phyloP scores from a whole-genome alignment of 2,888 invertebrate species.

The Nemotelus nigrinus region DNA sequence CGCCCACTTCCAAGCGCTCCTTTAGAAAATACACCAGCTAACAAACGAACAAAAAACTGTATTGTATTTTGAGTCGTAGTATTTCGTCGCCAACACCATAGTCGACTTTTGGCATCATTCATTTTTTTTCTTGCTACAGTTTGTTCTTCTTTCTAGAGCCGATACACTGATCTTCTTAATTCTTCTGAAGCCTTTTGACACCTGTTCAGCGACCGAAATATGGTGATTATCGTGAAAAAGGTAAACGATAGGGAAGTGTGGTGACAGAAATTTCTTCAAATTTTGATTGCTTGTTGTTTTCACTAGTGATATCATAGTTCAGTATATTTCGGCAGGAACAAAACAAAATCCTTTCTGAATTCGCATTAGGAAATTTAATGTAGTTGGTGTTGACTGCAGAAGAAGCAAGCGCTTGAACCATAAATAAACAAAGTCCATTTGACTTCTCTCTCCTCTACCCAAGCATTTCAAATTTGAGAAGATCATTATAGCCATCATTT shows the following conservation, averaged over 20 bases:
- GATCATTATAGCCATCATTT: conserved; percentile 16
- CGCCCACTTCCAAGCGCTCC: conserved; percentile 37
- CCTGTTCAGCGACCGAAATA: conserved; percentile 17
- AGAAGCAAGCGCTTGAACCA: no score
- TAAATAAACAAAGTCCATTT: no score
- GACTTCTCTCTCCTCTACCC: conserved; percentile 10
- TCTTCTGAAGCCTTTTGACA: conserved; percentile 41
- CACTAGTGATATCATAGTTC: no score
- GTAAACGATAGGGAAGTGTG: not conserved
- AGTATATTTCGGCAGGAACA: no score
- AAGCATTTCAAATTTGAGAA: not conserved
- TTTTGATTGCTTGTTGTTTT: no score
- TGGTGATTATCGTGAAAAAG: conserved; percentile 20
- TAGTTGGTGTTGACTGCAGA: no score
- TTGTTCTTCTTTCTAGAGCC: conserved; percentile 14
- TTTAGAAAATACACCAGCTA: not conserved
- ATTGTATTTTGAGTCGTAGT: not conserved
- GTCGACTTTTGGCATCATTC: conserved; percentile 28
- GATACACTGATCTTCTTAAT: conserved; percentile 14
- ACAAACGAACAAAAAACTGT: no score
- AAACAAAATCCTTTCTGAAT: no score
- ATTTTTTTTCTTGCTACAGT: conserved; percentile 9
- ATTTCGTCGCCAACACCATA: conserved; percentile 14
- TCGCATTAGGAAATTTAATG: no score
- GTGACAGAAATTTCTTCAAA: not conserved